Evolutionary conservation across 2,113 vertebrate genomes (phyloP).

Genomic region (Bostrychus sinensis): DNA sequence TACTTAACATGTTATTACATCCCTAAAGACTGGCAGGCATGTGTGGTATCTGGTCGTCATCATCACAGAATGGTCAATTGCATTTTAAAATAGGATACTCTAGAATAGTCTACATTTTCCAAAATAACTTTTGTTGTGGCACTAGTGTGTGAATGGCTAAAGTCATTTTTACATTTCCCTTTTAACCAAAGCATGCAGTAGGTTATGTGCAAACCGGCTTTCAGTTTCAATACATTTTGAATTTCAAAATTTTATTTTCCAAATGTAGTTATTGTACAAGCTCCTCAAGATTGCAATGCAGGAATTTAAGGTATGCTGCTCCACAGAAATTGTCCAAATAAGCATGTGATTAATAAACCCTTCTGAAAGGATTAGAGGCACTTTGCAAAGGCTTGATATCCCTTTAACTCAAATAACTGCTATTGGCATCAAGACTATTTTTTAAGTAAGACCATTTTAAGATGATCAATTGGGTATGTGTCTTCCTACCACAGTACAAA

Average conservation of each 20-base stretch:
- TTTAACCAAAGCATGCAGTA: too few relatives aligned
- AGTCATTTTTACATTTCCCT: too few relatives aligned
- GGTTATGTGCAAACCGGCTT: too few relatives aligned
- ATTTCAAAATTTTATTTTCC: conserved; percentile 38
- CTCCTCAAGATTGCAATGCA: conserved; percentile 33
- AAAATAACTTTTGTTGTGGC: conserved; percentile 1
- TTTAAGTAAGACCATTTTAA: conserved; percentile 46
- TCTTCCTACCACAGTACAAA: conserved; percentile 66
- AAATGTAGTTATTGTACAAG: conserved; percentile 44
- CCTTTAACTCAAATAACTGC: conserved; percentile 42
- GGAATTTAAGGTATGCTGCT: conserved; percentile 67
- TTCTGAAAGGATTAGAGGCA: conserved; percentile 65
- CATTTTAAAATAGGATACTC: conserved; percentile 5
- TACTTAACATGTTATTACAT: too few relatives aligned
- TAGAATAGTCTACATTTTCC: background rate
- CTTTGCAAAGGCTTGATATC: conserved; percentile 51
- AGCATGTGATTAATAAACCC: conserved; percentile 73
- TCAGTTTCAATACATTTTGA: too few relatives aligned
- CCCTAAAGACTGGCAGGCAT: too few relatives aligned
- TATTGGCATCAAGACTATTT: conserved; percentile 49
- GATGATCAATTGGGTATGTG: conserved; percentile 50
- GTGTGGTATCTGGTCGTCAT: too few relatives aligned
- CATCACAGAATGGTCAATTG: background rate
- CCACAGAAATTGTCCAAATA: conserved; percentile 58
- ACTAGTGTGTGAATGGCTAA: conserved; percentile 35